These are phyloP conservation scores for Corydoras maculifer DNA, from an alignment of 2,113 vertebrate genomes.

Conservation along the genomic window DNA sequence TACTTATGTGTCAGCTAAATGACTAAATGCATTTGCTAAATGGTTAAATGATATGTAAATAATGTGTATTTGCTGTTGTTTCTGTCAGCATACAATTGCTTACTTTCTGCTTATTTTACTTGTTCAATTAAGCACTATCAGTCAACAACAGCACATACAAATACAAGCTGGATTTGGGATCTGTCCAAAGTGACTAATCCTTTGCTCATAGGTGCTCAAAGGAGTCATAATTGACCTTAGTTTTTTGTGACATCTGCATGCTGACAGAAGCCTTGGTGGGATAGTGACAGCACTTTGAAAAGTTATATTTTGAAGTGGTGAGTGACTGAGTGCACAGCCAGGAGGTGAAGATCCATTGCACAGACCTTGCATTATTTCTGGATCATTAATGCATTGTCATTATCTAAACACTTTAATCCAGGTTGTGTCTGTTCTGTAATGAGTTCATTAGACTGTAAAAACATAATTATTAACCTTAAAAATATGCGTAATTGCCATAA, in stretches of 20 bases:
- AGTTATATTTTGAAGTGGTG: constrained; percentile 51
- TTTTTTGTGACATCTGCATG: constrained; percentile 17
- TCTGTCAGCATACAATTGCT: too few relatives aligned
- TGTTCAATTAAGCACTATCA: too few relatives aligned
- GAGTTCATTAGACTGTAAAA: too few relatives aligned
- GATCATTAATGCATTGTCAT: background rate
- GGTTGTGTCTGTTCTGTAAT: too few relatives aligned
- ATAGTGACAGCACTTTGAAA: constrained; percentile 25
- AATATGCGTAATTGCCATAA: too few relatives aligned
- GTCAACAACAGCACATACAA: background rate
- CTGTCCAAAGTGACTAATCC: background rate
- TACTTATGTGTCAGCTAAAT: too few relatives aligned
- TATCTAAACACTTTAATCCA: too few relatives aligned
- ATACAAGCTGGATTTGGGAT: background rate
- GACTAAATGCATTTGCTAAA: too few relatives aligned
- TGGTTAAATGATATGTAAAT: too few relatives aligned
- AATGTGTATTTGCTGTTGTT: too few relatives aligned
- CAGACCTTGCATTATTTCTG: constrained; percentile 30
- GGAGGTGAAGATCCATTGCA: constrained; percentile 54
- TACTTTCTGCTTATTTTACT: too few relatives aligned
- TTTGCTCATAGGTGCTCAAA: background rate
- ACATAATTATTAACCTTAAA: too few relatives aligned
- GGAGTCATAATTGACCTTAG: background rate
- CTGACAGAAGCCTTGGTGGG: constrained; percentile 22
- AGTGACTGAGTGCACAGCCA: constrained; percentile 50